phyloP scores from a whole-genome alignment of 35 echinoderm and acorn worm genomes.

The Ophioderma brevispina region DNA sequence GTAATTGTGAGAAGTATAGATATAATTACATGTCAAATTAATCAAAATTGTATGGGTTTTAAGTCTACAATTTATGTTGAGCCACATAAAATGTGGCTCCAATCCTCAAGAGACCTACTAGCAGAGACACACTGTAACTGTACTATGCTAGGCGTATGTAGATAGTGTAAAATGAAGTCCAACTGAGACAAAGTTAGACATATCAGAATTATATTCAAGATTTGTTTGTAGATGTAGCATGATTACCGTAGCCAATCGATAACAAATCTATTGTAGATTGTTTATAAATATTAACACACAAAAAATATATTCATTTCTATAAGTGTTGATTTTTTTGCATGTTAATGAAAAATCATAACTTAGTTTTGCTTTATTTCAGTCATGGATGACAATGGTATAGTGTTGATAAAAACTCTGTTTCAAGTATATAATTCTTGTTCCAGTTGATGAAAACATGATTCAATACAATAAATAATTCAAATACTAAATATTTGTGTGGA shows the following conservation, averaged over 20 bases:
- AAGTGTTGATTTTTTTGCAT: slow-evolving; percentile 11
- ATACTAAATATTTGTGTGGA: no score
- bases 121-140: no score
- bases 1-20: no score
- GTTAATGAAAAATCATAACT: neutral
- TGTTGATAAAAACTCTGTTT: neutral
- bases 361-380: neutral
- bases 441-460: neutral
- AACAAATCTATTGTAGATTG: slow-evolving; percentile 1
- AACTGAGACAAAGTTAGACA: neutral
- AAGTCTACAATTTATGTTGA: no score
- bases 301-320: neutral
- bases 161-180: neutral
- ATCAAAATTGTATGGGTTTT: no score
- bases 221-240: neutral
- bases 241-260: neutral
- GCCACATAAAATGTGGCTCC: no score
- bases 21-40: no score
- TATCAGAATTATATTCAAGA: neutral
- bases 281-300: slow-evolving; percentile 10
- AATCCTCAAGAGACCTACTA: no score
- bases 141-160: neutral
- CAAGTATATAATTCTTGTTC: slow-evolving; percentile 11
- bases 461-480: neutral
- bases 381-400: neutral